phyloP scores from a whole-genome alignment of 2,113 vertebrate genomes.

The Okapia johnstoni region DNA sequence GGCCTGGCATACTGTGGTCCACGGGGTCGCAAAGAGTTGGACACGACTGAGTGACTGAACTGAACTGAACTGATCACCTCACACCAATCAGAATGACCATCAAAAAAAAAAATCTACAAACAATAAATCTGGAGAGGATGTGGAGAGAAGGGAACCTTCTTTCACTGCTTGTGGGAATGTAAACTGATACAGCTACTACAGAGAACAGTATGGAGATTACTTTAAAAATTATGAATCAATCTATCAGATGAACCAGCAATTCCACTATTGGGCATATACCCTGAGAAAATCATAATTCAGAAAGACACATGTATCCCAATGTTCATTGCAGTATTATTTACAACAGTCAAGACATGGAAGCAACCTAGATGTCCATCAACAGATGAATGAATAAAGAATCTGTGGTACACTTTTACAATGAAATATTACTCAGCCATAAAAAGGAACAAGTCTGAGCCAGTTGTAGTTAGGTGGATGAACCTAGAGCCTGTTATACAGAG shows the following conservation, averaged over 20 bases:
- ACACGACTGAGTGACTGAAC: background rate
- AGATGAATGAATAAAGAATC: background rate
- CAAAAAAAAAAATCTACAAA: background rate
- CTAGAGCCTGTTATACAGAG: background rate
- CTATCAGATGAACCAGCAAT: background rate
- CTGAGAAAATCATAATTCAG: background rate
- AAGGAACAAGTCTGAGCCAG: background rate
- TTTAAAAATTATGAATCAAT: background rate
- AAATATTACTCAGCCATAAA: background rate
- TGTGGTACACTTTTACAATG: background rate
- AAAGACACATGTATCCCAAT: background rate
- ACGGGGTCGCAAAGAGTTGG: accelerated
- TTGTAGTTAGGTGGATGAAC: background rate
- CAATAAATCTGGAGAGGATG: background rate
- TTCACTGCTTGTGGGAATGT: background rate
- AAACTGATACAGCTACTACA: background rate
- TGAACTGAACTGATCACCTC: background rate
- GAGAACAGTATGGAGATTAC: background rate
- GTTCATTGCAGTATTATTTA: background rate
- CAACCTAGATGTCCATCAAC: background rate
- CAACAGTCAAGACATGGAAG: background rate
- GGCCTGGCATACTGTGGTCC: background rate
- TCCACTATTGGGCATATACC: background rate
- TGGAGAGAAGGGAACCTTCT: background rate
- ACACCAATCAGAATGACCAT: background rate